Base-by-base conservation (phyloP, 2,888 invertebrate species). In the Aphidoletes aphidimyza region DNA sequence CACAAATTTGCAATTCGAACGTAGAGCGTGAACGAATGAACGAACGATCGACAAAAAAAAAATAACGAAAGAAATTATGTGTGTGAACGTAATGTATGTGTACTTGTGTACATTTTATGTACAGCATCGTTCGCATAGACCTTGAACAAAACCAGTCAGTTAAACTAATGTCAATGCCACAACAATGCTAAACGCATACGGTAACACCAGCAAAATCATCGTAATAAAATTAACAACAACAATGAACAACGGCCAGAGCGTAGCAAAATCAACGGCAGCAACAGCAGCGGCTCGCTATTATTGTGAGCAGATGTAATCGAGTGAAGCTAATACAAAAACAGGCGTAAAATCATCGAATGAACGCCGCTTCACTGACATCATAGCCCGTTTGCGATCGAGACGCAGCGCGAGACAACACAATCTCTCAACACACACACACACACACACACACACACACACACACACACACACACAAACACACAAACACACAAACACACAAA, bases 91-190 rank as follows among this genome's bases (percentile, higher is more conserved):
- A 81, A 78, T 78, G 11, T 36, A 17, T 78, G 34, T 19, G 19
- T 78, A 36, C 17, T 17, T 85, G 78, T 45, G 81, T 84, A 87
- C 85, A 86, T 86, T 87, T 87, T 86, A 86, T 86, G 86, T 86
- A 69, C 30, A 69, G 69, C 69, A 69, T 69, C 69, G 69, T 69
- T 86, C 85, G 86, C 86, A 86, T 87, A 87, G 88, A 88, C 89
- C 89, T 89, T 89, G 89, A 89, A 88, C 87, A 88, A 69, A 89
- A 89, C 89, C 89, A 88, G 89, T 89, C 89, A 86, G 83, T 86
- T 87, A 87, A 88, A 89, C 89, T 89, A 89, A 89, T 89, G 89
- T 89, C 89, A 89, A 89, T 89, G 89, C 88, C 89, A 89, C 83
- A 85, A 85, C 85, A 83, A 39, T 39, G 83, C 69, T 69, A 69